These are phyloP conservation scores for Ceyx melanurus DNA, from an alignment of 2,113 vertebrate species.

Conservation along the genomic window DNA sequence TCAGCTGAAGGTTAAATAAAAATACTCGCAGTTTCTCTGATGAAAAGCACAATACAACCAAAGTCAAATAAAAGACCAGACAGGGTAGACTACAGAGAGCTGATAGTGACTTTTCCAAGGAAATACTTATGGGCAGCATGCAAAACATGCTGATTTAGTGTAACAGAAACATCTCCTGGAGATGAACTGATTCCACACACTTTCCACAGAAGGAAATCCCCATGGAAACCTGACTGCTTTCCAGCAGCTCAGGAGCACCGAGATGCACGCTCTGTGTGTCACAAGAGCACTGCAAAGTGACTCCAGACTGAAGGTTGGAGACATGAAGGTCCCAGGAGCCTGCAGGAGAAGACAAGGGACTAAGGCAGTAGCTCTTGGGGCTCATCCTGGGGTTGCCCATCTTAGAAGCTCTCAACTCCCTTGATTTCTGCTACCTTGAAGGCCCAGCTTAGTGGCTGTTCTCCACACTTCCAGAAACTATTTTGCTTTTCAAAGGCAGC, in stretches of 20 bases:
- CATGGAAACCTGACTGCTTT: constrained; percentile 51
- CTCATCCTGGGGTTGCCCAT: neutral
- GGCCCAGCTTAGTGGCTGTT: neutral
- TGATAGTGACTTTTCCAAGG: neutral
- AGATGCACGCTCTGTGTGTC: rapidly evolving
- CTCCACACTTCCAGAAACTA: neutral
- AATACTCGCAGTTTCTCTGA: neutral
- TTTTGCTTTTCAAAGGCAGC: neutral
- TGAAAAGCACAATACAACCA: neutral
- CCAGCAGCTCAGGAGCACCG: neutral
- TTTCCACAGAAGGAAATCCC: constrained; percentile 35
- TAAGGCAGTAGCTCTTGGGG: rapidly evolving
- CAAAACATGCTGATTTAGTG: constrained; percentile 2
- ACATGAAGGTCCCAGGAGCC: rapidly evolving
- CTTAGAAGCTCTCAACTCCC: neutral
- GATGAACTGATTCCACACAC: neutral
- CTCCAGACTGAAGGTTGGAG: neutral
- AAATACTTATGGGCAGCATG: neutral
- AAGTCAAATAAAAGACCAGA: neutral
- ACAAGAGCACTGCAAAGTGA: rapidly evolving
- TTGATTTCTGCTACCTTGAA: neutral
- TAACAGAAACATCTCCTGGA: constrained; percentile 7
- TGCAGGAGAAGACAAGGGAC: neutral
- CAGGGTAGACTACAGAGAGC: neutral
- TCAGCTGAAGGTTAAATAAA: constrained; percentile 9